Conservation (phyloP, 2,888 invertebrate species). For the Spodoptera exigua region DNA sequence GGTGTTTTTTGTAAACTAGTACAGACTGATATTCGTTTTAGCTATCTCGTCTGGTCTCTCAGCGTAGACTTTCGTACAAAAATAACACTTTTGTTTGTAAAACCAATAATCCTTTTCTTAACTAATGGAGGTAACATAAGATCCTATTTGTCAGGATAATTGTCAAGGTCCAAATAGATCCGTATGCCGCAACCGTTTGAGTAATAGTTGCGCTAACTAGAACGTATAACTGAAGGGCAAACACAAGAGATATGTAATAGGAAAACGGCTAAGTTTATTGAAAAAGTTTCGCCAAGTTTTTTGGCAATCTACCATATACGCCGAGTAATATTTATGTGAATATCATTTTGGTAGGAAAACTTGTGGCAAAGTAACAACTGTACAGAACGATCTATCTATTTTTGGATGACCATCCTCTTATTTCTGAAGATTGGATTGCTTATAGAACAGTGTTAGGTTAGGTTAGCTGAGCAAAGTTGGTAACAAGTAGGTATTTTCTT, state of each 20-base stretch:
- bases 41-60: no score
- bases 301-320: constrained; percentile 29
- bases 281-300: constrained; percentile 24
- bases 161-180: constrained; percentile 30
- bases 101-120: background rate
- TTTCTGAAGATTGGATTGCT: no score
- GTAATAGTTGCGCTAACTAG: constrained; percentile 13
- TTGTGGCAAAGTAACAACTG: no score
- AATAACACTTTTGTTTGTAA: background rate
- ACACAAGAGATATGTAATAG: constrained; percentile 25
- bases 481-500: no score
- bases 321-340: constrained; percentile 22
- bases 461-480: no score
- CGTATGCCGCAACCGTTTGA: constrained; percentile 19
- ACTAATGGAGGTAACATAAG: background rate
- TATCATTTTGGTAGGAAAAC: constrained; percentile 10
- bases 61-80: no score
- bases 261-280: constrained; percentile 28
- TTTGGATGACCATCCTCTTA: no score
- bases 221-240: constrained; percentile 23
- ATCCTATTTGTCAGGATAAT: constrained; percentile 19
- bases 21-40: no score
- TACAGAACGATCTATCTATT: no score
- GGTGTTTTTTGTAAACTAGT: no score
- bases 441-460: no score